phyloP scores from a whole-genome alignment of 2,113 vertebrate species.

The Cephalophus harveyi region DNA sequence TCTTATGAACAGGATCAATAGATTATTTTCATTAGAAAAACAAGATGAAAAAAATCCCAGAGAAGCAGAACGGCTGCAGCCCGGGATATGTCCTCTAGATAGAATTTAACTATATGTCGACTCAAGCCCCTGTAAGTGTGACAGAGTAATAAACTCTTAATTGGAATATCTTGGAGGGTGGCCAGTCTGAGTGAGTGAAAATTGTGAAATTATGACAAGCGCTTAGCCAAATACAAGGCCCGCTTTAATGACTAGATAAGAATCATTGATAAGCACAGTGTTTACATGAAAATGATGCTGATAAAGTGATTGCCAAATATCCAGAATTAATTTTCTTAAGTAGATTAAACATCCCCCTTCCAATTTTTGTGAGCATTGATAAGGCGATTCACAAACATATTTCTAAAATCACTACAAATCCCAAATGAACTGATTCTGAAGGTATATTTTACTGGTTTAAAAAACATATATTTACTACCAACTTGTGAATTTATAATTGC shows the following conservation, averaged over 20 bases:
- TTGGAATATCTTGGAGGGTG: slow-evolving; percentile 63
- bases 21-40: slow-evolving; percentile 74
- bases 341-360: background rate
- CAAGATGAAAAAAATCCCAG: slow-evolving; percentile 40
- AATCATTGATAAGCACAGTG: slow-evolving; percentile 38
- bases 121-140: slow-evolving; percentile 2
- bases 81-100: slow-evolving; percentile 19
- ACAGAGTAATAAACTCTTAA: slow-evolving; percentile 61
- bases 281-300: slow-evolving; percentile 36
- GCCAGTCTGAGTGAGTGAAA: slow-evolving; percentile 56
- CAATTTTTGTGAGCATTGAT: slow-evolving; percentile 56
- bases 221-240: slow-evolving; percentile 40
- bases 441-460: background rate
- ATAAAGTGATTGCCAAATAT: slow-evolving; percentile 45
- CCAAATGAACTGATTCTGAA: slow-evolving; percentile 15
- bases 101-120: slow-evolving; percentile 45
- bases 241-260: slow-evolving; percentile 54
- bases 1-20: slow-evolving; percentile 76
- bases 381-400: slow-evolving; percentile 34
- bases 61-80: slow-evolving; percentile 38
- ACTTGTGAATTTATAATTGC: slow-evolving; percentile 39
- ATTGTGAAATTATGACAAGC: slow-evolving; percentile 45
- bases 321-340: slow-evolving; percentile 53
- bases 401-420: slow-evolving; percentile 45
- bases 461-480: slow-evolving; percentile 5